Evolutionary conservation across 23 tunicate genomes (phyloP), one percentile per base, ranked within the genome.

Genomic region (Halocynthia aurantium): DNA sequence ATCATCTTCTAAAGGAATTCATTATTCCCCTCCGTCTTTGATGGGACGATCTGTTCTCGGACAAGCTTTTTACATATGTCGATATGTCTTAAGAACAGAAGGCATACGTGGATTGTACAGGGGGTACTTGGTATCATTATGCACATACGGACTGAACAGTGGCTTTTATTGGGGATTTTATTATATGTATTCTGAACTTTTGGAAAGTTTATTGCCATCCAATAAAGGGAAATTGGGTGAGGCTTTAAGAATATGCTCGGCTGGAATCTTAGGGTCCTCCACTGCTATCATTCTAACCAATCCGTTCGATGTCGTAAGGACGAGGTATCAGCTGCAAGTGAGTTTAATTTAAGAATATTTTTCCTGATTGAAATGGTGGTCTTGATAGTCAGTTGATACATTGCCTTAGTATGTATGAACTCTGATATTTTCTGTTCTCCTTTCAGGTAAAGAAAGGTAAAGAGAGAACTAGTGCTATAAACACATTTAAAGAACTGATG

Each of bases 141-240:
- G 81, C 13, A 94, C 99, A 10, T 94, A 87, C 55, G 99, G 99
- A 74, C 78, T 84, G 58, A 88, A 94, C 85, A 88, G 95, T 68
- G 99, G 91, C 5, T 65, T 94, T n/a, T 94, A 87, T 66, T 94
- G 99, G 99, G 68, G 75, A 22, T 92, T 92, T 75, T 92, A 92
- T 67, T 92, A 92, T 66, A 50, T 82, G 64, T 92, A 82, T 57
- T 86, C 92, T 55, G 98, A 92, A 84, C 63, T 86, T 21, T 52
- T 84, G 52, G 98, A 92, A 75, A 90, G 81, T 6, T 44, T 86
- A 5, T 52, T 92, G 40, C 98, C 98, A 6, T 52, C 62, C 11
- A 77, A 57, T 73, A 61, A 78, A 49, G 13, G 62, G 50, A 61
- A 68, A 49, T 18, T 78, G 55, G 88, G 86, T 52, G 98, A 92